phyloP scores from a whole-genome alignment of 2,888 invertebrate genomes.

The Heliconius sara region DNA sequence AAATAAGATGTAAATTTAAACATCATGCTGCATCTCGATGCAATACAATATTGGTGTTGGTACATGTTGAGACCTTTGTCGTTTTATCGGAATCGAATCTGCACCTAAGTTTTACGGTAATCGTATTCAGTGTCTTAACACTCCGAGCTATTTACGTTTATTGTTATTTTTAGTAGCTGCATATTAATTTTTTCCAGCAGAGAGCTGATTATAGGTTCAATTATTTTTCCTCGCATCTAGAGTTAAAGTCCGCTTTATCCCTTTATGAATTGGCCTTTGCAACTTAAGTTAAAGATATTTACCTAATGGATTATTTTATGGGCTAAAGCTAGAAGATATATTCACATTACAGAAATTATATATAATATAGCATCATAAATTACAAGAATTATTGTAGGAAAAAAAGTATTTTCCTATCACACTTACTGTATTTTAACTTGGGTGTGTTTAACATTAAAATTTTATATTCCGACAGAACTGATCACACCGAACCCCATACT shows the following conservation, averaged over 20 bases:
- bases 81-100: conserved; percentile 71
- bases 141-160: conserved; percentile 61
- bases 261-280: conserved; percentile 35
- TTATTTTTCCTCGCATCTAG: conserved; percentile 41
- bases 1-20: conserved; percentile 41
- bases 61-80: conserved; percentile 71
- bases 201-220: conserved; percentile 46
- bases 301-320: conserved; percentile 33
- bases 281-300: conserved; percentile 28
- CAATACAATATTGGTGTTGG: conserved; percentile 46
- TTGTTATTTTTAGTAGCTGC: conserved; percentile 57
- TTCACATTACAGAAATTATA: conserved; percentile 10
- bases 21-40: conserved; percentile 28
- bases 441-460: background rate
- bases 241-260: conserved; percentile 43
- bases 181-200: conserved; percentile 49
- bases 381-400: conserved; percentile 7
- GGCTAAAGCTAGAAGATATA: conserved; percentile 17
- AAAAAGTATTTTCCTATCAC: background rate
- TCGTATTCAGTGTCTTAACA: conserved; percentile 61
- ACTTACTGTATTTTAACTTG: background rate
- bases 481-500: background rate
- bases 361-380: conserved; percentile 20
- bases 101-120: conserved; percentile 74
- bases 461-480: background rate